Evolutionary conservation across 92 coral and sea anemone genomes (phyloP).

Genomic region (Virgularia gustaviana): DNA sequence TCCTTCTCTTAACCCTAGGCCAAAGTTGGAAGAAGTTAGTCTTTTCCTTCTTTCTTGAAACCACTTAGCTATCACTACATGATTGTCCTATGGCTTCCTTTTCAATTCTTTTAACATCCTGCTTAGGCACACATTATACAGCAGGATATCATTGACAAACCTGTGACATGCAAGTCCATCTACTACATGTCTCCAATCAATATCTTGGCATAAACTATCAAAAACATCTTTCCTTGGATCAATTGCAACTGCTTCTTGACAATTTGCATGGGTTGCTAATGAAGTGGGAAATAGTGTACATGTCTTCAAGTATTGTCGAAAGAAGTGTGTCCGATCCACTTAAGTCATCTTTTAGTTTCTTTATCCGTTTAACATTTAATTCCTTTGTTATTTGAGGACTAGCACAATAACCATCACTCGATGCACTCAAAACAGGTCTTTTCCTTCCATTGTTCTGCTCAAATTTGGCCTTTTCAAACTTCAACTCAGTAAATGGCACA

Average conservation of each 20-base stretch:
- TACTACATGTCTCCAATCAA: background rate
- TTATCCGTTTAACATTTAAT: background rate
- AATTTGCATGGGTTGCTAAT: background rate
- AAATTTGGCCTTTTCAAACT: constrained; percentile 9
- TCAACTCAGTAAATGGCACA: constrained; percentile 26
- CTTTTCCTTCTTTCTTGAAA: background rate
- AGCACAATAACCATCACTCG: constrained; percentile 18
- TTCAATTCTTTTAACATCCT: background rate
- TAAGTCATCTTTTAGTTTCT: constrained; percentile 22
- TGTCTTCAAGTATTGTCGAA: constrained; percentile 25
- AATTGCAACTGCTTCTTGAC: background rate
- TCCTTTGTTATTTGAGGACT: constrained; percentile 15
- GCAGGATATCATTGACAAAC: background rate
- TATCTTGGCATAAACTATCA: background rate
- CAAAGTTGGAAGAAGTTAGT: constrained; percentile 10
- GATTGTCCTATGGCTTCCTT: background rate
- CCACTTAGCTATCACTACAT: background rate
- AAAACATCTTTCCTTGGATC: background rate
- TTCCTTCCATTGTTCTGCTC: background rate
- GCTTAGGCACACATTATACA: background rate
- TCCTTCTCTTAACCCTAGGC: background rate
- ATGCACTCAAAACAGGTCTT: constrained; percentile 20
- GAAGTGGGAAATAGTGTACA: constrained; percentile 5
- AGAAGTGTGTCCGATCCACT: constrained; percentile 3
- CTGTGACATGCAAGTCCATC: background rate